Evolutionary conservation across 2,113 vertebrate species (phyloP).

Genomic region (Suricata suricatta): DNA sequence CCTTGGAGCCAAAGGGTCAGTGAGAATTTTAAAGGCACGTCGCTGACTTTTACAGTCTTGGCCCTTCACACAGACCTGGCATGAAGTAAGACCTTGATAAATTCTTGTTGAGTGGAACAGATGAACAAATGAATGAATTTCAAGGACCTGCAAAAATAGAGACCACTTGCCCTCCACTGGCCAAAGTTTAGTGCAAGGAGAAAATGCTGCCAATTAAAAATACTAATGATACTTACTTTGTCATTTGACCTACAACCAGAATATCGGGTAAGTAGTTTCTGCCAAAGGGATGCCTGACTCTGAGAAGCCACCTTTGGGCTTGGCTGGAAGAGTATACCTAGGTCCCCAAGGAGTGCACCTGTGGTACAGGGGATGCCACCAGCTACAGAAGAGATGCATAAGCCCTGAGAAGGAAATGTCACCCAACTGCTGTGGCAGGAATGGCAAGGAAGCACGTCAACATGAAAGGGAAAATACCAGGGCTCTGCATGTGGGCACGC

Average conservation of each 20-base stretch:
- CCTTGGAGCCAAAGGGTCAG: background rate
- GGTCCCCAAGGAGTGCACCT: background rate
- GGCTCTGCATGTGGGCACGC: background rate
- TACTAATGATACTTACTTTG: background rate
- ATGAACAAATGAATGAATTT: background rate
- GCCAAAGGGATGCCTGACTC: background rate
- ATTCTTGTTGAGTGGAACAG: background rate
- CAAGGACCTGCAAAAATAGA: background rate
- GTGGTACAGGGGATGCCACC: background rate
- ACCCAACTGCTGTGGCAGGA: background rate
- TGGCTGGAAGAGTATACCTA: background rate
- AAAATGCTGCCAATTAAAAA: conserved; percentile 42
- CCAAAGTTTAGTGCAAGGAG: background rate
- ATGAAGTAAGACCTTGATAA: background rate
- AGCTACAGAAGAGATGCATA: background rate
- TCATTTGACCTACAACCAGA: conserved; percentile 24
- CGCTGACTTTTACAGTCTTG: background rate
- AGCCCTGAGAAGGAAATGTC: background rate
- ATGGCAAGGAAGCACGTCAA: background rate
- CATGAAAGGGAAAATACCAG: background rate
- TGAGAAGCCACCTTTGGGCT: background rate
- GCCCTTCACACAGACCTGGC: background rate
- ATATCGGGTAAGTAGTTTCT: conserved; percentile 10
- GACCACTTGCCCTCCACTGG: background rate
- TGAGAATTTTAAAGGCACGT: background rate